Evolutionary conservation across 2,113 vertebrate genomes (phyloP).

Genomic region (Dromiciops gliroides): DNA sequence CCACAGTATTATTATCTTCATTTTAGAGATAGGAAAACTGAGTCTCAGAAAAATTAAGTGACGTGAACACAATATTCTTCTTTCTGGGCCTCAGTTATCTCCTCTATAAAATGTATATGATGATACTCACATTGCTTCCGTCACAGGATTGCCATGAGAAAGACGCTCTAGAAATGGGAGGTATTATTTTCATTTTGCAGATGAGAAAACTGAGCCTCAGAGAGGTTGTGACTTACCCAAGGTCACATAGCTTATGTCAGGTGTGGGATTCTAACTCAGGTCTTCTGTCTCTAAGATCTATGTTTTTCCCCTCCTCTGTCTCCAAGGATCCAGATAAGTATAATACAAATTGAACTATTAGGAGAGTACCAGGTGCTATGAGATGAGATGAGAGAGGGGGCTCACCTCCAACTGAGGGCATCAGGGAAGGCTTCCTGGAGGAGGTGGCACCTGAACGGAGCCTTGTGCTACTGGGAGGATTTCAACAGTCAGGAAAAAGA

Average conservation of each 20-base stretch:
- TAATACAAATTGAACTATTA: background rate
- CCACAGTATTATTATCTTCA: background rate
- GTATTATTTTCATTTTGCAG: background rate
- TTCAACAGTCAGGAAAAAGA: background rate
- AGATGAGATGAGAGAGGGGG: background rate
- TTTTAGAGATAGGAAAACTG: background rate
- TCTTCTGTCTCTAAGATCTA: constrained; percentile 6
- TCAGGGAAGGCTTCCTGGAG: background rate
- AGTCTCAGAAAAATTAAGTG: background rate
- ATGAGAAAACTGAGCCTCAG: background rate
- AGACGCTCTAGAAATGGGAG: background rate
- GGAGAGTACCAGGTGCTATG: background rate
- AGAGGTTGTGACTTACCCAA: background rate
- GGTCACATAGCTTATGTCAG: background rate
- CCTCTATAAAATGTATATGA: background rate
- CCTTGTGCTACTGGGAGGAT: background rate
- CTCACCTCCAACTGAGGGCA: background rate
- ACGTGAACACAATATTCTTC: background rate
- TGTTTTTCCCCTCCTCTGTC: background rate
- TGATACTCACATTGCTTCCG: background rate
- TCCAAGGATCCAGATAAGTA: background rate
- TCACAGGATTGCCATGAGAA: background rate
- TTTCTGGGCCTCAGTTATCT: background rate
- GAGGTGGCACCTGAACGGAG: background rate
- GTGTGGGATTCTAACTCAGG: constrained; percentile 12